Base-by-base conservation (phyloP, 2,113 vertebrate genomes). In the Dolichotis patagonum region DNA sequence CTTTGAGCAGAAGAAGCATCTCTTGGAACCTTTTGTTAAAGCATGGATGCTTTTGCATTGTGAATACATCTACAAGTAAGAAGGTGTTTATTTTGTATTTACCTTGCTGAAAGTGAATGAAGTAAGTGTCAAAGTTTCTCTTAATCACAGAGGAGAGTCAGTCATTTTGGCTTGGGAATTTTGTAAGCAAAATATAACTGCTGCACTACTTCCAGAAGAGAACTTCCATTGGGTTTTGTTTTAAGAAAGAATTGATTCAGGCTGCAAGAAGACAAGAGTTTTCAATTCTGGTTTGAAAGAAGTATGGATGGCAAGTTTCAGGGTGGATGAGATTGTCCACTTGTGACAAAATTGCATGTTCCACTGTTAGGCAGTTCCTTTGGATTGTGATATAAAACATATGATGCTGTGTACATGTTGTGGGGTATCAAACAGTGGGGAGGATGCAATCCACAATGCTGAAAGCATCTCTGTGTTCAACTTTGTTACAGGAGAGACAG, bases 371-470 rank as follows among this genome's bases (percentile, higher is more conserved):
- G 17, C 5, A 67, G 20, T 13, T 22, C 28, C 7, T 73, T n/a
- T 69, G 52, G 82, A 16, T 4, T 11, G 46, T 56, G 46, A 1
- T 11, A 43, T 75, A 6, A 4, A 58, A 7, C 85, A 90, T 46
- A 35, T 7, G 49, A 11, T 16, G 0, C 11, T 56, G 5, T 32
- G 28, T 9, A 11, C 16, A 7, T 30, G 26, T 30, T 14, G 3
- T 6, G 0, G 8, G 1, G 32, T 54, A 49, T 9, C 30, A 94
- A 38, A 63, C 0, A 67, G 4, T 20, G 35, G 8, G 14, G 4
- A 35, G 0, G 1, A 1, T 52, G 26, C 1, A n/a, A 10, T 32
- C 7, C 41, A n/a, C 28, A 62, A 2, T 0, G 30, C 2, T 56
- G 35, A 83, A 67, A 80, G 3, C 46, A 20, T 0, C 12, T 58